Percentiles rank a stretch among this genome's conserved stretches.
phyloP scores from a whole-genome alignment of 2,113 vertebrate species.

The Ceratotherium simum region DNA sequence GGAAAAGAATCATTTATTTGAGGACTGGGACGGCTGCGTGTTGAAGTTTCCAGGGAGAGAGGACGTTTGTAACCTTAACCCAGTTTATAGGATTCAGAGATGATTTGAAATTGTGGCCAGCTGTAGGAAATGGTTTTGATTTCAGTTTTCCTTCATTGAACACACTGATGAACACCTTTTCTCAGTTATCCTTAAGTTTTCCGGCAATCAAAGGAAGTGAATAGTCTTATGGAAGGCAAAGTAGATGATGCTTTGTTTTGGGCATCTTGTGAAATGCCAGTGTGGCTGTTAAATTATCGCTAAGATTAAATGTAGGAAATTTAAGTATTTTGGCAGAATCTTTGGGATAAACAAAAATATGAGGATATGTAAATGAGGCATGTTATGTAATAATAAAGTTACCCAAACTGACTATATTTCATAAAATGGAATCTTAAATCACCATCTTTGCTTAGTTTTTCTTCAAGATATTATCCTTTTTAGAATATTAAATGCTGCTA shows the following conservation, averaged over 20 bases:
- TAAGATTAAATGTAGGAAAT: constrained; percentile 3
- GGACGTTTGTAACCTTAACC: background rate
- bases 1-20: constrained; percentile 53
- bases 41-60: background rate
- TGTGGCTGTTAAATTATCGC: background rate
- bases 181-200: background rate
- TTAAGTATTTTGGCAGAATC: background rate
- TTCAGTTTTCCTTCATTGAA: constrained; percentile 46
- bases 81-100: constrained; percentile 31
- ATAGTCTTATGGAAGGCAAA: background rate
- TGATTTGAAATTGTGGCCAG: constrained; percentile 43
- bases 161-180: constrained; percentile 14
- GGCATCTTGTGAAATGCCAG: background rate
- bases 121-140: constrained; percentile 35
- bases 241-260: background rate
- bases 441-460: background rate
- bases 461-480: constrained; percentile 4
- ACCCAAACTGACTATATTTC: background rate
- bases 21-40: background rate
- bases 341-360: background rate
- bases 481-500: background rate
- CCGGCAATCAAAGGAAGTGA: background rate
- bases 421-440: background rate
- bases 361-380: background rate
- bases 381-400: background rate